Evolutionary conservation across 1,140 invertebrate species (phyloP), one percentile per base, ranked within the genome.

Genomic region (Camponotus vicinus): DNA sequence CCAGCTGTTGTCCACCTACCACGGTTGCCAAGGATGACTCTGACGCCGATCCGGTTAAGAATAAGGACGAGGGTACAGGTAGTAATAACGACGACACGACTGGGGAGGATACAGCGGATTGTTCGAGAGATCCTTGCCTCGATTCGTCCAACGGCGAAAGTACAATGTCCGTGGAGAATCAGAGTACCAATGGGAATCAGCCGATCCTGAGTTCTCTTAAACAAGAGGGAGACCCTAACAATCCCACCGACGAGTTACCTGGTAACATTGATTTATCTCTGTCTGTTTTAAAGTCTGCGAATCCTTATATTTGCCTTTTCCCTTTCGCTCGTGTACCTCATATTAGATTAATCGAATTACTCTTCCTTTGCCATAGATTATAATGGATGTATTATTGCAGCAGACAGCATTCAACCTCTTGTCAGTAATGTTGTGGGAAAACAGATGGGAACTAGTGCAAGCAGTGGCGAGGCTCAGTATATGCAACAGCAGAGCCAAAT

Each of bases 401-500:
- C 95, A 49, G 96, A 97, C 86, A 96, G 96, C 88, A 96, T 97
- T 18, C 97, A 98, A 92, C 97, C 97, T 32, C 92, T 98, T 89
- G 96, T 97, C 21, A 97, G 97, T 87, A 98, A 98, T 95, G 97
- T 98, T 45, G 96, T 98, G 85, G 97, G 96, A 90, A 98, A 98
- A 94, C 97, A 98, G 93, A 97, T 97, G 79, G 97, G 97, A 87
- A 97, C 97, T 89, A 93, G 97, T 97, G 96, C 97, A 97, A 95
- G 96, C 95, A 94, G 95, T 82, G 93, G 94, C 11, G 94, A 95
- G 92, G 96, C 97, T 86, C 97, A 98, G 92, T 98, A 98, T 91
- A 98, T 98, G 97, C 98, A 99, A 95, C 98, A 99, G 94, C 98
- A 99, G 95, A 99, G 98, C 96, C 98, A 99, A 95, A 98, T 99